Base-by-base conservation (phyloP, 2,797 vertebrate genomes). In the Neostethus bicornis region DNA sequence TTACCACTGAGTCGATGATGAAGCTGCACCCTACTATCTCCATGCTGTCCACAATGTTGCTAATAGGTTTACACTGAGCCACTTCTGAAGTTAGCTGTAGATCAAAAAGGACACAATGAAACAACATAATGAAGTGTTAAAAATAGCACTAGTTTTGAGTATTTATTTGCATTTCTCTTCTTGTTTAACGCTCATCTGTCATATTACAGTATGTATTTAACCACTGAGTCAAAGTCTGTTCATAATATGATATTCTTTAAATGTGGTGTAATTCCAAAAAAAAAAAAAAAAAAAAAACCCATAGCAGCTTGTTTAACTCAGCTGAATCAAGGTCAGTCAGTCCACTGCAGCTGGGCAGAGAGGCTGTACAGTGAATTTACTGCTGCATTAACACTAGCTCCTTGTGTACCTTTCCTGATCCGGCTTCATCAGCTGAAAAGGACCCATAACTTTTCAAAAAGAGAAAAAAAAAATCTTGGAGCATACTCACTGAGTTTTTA, bases 41-140 rank as follows among this genome's bases (percentile, higher is more conserved):
- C 57, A 91, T 82, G 2, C 94, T 95, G 81, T 99, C 96, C 59
- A 98, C 77, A 1, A 93, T 87, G 32, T 96, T 98, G 77, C 94
- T 94, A 85, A 97, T 81, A 4, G 96, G 96, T 70, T 95, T 98
- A 86, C 97, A 99, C 61, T 93, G 89, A 6, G 94, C 95, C 44
- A 98, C 92, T 44, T 96, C 92, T 83, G 89, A 69, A 9, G 83
- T 83, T 72, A 99, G 71, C 97, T 99, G 79, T n/a, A 80, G 54
- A 63, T 42, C 7, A 64, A 47, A 70, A 23, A 50, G 32, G 4
- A 47, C 23, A 66, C 8, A 61, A 34, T n/a, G 16, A 54, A 29
- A 51, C 13, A 24, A 44, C 14, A 50, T 5, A 29, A 11, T 11
- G 13, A 52, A 8, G 61, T 20, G 25, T 12, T 45, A 19, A 19